Evolutionary conservation across 2,888 invertebrate genomes (phyloP).

Genomic region (Keiferia lycopersicella): DNA sequence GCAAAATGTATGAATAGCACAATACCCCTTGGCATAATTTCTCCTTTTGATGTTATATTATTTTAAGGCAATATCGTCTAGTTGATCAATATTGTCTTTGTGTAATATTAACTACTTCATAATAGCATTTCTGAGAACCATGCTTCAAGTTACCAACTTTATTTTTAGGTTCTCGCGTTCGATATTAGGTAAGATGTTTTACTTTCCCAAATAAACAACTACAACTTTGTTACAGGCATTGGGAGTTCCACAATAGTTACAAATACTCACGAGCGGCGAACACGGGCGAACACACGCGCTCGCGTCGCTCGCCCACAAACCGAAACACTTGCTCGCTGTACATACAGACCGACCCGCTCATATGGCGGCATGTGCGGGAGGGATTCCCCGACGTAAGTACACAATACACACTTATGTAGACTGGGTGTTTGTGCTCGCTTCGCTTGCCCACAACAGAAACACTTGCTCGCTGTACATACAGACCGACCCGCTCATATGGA

Average conservation of each 20-base stretch:
- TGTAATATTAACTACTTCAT: too few species aligned
- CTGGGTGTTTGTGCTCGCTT: conserved; percentile 75
- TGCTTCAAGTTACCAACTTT: too few species aligned
- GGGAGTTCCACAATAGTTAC: conserved; percentile 76
- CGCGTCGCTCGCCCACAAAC: conserved; percentile 81
- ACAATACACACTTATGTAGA: too few species aligned
- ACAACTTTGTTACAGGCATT: conserved; percentile 49
- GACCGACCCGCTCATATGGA: conserved; percentile 99
- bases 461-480: conserved; percentile 98
- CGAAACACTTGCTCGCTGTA: conserved; percentile 96
- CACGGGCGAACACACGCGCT: conserved; percentile 75
- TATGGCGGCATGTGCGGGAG: conserved; percentile 96
- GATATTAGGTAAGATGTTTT: too few species aligned
- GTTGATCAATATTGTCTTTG: too few species aligned
- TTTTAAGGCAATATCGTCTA: too few species aligned
- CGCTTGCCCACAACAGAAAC: conserved; percentile 84
- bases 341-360: conserved; percentile 98
- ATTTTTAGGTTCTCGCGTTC: too few species aligned
- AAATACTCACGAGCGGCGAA: conserved; percentile 92
- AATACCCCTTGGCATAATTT: too few species aligned
- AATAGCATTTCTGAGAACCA: too few species aligned
- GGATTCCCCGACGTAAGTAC: conserved; percentile 88
- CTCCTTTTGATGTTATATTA: too few species aligned
- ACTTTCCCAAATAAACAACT: too few species aligned
- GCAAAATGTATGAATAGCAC: too few species aligned